phyloP scores from a whole-genome alignment of 2,797 vertebrate species.

The Amniataba percoides region DNA sequence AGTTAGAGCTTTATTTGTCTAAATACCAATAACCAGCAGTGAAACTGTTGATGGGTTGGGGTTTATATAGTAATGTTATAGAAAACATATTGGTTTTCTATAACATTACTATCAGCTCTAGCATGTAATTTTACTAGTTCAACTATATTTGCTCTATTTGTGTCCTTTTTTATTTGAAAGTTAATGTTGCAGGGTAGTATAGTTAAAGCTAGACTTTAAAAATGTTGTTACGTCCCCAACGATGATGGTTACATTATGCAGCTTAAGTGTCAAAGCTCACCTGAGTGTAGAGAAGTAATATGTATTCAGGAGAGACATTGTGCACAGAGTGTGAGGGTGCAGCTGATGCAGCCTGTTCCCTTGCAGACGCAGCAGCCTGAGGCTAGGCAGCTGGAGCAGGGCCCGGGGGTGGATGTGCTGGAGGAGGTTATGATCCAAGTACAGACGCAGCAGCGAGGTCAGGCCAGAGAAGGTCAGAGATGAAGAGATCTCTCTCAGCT shows the following conservation, averaged over 20 bases:
- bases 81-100: too few relatives aligned
- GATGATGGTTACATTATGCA: constrained; percentile 2
- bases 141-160: too few relatives aligned
- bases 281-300: constrained; percentile 93
- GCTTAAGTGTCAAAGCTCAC: constrained; percentile 47
- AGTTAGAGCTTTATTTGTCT: neutral
- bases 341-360: constrained; percentile 93
- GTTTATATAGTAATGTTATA: too few relatives aligned
- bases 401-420: constrained; percentile 93
- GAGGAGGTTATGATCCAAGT: constrained; percentile 95
- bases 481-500: constrained; percentile 87
- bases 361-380: constrained; percentile 93
- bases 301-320: constrained; percentile 88
- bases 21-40: constrained; percentile 3
- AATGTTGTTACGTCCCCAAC: neutral
- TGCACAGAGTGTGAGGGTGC: constrained; percentile 91
- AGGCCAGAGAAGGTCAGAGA: constrained; percentile 90
- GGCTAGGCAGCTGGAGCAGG: constrained; percentile 89
- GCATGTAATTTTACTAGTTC: neutral
- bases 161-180: neutral
- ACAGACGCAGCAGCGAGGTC: constrained; percentile 88
- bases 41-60: too few relatives aligned
- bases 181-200: neutral
- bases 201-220: neutral
- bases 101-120: neutral